Evolutionary conservation across 2,797 vertebrate species (phyloP).

Genomic region (Trichosurus vulpecula): DNA sequence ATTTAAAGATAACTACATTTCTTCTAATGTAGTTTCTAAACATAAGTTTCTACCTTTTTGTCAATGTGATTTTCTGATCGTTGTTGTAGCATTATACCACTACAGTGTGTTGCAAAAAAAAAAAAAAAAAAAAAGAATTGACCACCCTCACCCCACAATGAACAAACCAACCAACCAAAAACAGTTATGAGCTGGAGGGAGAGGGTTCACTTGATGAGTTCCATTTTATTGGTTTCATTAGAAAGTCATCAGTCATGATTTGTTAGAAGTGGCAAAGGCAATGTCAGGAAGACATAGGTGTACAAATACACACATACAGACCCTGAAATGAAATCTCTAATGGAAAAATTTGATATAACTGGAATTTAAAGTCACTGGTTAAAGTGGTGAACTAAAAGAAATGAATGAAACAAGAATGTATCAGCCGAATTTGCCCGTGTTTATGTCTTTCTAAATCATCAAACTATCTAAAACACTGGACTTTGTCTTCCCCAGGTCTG

Average conservation of each 20-base stretch:
- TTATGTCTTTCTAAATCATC: conserved; percentile 28
- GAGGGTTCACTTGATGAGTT: background rate
- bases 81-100: conserved; percentile 3
- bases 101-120: background rate
- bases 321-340: conserved; percentile 39
- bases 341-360: background rate
- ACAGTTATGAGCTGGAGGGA: background rate
- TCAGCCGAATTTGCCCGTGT: conserved; percentile 7
- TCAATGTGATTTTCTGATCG: conserved; percentile 35
- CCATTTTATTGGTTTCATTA: background rate
- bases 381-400: conserved; percentile 40
- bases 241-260: background rate
- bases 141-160: background rate
- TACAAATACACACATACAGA: background rate
- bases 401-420: conserved; percentile 8
- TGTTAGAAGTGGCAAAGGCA: background rate
- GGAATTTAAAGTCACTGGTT: conserved; percentile 42
- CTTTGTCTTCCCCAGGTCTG: background rate
- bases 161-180: conserved; percentile 12
- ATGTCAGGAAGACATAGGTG: background rate
- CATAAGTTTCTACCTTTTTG: conserved; percentile 36
- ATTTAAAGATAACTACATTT: conserved; percentile 18
- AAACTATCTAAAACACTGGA: conserved; percentile 2
- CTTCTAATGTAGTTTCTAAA: conserved; percentile 40
- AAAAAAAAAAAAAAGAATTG: background rate